phyloP scores from a whole-genome alignment of 2,888 invertebrate genomes.

The Fabriciana adippe region DNA sequence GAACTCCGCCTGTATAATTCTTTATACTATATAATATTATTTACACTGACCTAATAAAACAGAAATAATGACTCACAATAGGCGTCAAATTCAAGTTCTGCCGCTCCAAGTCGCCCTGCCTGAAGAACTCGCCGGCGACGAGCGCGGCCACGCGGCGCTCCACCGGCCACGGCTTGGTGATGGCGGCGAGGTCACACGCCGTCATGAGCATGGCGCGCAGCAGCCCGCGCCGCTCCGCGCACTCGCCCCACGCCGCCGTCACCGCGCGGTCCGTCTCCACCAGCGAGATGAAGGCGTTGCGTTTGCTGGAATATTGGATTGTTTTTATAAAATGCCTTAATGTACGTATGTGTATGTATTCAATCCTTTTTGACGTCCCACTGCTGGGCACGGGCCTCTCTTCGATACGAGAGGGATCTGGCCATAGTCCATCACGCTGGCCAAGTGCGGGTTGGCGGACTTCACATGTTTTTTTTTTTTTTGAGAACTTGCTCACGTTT shows the following conservation, averaged over 20 bases:
- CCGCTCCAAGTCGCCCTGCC: conserved; percentile 95
- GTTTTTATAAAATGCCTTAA: not conserved
- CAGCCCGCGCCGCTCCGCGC: conserved; percentile 90
- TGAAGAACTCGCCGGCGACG: conserved; percentile 95
- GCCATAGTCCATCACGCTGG: too few relatives aligned
- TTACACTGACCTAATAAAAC: too few relatives aligned
- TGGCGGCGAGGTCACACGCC: conserved; percentile 96
- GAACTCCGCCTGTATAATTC: too few relatives aligned
- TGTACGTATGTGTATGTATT: too few relatives aligned
- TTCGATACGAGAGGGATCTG: too few relatives aligned
- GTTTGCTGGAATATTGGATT: conserved; percentile 83
- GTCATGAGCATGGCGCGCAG: conserved; percentile 97
- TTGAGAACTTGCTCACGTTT: too few relatives aligned
- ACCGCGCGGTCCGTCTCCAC: conserved; percentile 72
- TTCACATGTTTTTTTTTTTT: too few relatives aligned
- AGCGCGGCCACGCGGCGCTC: conserved; percentile 95
- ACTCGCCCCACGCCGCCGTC: conserved; percentile 84
- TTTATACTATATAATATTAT: too few relatives aligned
- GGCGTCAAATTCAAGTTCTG: conserved; percentile 95
- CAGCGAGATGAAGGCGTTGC: conserved; percentile 91
- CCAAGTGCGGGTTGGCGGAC: too few relatives aligned
- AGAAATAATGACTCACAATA: conserved; percentile 84
- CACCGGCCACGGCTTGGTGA: conserved; percentile 96
- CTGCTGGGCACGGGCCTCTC: too few relatives aligned
- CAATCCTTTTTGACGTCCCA: too few relatives aligned